Percentiles rank a stretch among this genome's conserved stretches.
Evolutionary conservation across 2,888 invertebrate genomes (phyloP).

Genomic region (Cantharis flavilabris): DNA sequence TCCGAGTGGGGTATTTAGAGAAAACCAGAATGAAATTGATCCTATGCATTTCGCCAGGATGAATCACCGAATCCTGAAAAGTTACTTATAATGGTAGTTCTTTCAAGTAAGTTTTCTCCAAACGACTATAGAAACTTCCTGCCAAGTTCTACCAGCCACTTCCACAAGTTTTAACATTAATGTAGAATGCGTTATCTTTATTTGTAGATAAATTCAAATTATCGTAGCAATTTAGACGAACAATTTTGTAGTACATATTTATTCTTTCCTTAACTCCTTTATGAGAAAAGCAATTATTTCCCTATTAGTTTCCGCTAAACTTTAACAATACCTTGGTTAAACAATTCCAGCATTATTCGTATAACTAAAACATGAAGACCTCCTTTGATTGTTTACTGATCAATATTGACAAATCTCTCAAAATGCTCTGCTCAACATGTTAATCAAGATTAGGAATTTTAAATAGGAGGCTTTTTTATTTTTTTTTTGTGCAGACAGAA

Average conservation of each 20-base stretch:
- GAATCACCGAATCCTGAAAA: slow-evolving; percentile 12
- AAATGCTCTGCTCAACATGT: neutral
- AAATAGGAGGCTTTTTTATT: neutral
- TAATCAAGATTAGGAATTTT: neutral
- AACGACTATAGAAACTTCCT: neutral
- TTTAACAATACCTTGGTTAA: neutral
- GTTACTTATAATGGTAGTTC: slow-evolving; percentile 3
- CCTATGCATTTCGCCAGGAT: slow-evolving; percentile 1
- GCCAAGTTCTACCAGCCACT: neutral
- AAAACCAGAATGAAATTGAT: slow-evolving; percentile 18
- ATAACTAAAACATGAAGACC: neutral
- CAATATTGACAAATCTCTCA: neutral
- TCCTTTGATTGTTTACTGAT: neutral
- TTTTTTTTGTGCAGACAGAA: neutral
- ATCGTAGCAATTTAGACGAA: neutral
- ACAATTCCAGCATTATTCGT: neutral
- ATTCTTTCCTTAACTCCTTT: neutral
- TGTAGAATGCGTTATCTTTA: neutral
- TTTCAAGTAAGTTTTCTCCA: slow-evolving; percentile 5
- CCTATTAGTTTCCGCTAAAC: neutral
- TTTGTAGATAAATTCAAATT: neutral
- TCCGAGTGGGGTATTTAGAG: slow-evolving; percentile 15
- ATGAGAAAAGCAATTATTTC: neutral
- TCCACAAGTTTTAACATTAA: neutral
- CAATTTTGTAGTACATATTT: neutral